Evolutionary conservation across 2,113 vertebrate species (phyloP).

Genomic region (Leuciscus idus): DNA sequence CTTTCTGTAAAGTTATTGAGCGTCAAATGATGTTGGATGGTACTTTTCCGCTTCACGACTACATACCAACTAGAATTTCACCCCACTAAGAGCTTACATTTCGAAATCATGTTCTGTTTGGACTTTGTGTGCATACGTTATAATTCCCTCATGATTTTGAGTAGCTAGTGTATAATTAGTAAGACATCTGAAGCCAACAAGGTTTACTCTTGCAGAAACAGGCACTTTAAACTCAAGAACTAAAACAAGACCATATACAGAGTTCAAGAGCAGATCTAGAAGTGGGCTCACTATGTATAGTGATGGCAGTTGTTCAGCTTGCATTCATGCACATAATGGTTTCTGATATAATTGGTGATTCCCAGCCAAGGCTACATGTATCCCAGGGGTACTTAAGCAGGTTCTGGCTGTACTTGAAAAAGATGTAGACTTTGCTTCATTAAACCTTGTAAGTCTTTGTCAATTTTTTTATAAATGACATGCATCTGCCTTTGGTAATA

Average conservation of each 20-base stretch:
- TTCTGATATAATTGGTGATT: slow-evolving; percentile 29
- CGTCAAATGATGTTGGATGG: background rate
- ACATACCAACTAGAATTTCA: background rate
- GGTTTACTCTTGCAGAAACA: slow-evolving; percentile 13
- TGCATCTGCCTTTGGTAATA: background rate
- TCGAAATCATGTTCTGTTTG: background rate
- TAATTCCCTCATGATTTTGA: slow-evolving; percentile 22
- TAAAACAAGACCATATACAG: background rate
- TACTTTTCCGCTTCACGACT: background rate
- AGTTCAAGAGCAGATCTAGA: background rate
- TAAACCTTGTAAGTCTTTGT: background rate
- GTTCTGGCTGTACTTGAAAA: background rate
- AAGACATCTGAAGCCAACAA: background rate
- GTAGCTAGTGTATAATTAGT: slow-evolving; percentile 28
- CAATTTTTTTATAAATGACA: background rate
- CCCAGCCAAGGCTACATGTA: background rate
- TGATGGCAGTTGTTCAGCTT: background rate
- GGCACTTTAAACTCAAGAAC: background rate
- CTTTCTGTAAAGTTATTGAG: background rate
- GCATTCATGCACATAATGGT: slow-evolving; percentile 16
- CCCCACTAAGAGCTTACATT: background rate
- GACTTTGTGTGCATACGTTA: background rate
- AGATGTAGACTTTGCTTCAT: background rate
- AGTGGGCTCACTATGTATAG: background rate
- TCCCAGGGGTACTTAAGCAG: slow-evolving; percentile 11